A percentile compares a stretch with the other conserved stretches of the same genome.
These are phyloP conservation scores for Halictus ligatus DNA, from an alignment of 2,888 invertebrate genomes.

Conservation along the genomic window DNA sequence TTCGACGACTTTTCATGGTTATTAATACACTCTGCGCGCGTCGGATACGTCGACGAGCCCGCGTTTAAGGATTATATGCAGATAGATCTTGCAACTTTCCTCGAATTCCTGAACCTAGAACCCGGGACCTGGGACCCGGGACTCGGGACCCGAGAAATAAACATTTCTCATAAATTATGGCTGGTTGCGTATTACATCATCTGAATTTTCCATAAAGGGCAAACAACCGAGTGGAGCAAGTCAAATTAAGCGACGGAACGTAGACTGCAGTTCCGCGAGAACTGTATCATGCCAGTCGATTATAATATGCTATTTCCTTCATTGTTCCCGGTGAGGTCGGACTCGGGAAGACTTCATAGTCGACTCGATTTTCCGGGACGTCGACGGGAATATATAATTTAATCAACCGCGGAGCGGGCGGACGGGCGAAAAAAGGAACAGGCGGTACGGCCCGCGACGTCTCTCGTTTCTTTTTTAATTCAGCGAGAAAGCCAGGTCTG, in stretches of 20 bases:
- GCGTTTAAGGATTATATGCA: slow-evolving; percentile 12
- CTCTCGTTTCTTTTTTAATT: slow-evolving; percentile 9
- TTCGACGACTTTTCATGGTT: slow-evolving; percentile 2
- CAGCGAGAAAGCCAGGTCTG: background rate
- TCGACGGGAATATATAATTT: slow-evolving; percentile 8
- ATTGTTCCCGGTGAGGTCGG: background rate
- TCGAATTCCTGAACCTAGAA: background rate
- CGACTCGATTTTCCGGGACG: background rate
- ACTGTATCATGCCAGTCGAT: background rate
- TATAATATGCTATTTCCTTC: slow-evolving; percentile 3
- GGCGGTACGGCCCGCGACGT: background rate
- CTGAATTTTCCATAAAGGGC: background rate
- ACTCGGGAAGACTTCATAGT: background rate
- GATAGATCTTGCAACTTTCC: background rate
- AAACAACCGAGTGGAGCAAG: slow-evolving; percentile 3
- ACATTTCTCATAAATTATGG: background rate
- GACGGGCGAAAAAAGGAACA: background rate
- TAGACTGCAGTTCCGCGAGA: background rate
- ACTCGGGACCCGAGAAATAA: background rate
- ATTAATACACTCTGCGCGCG: background rate
- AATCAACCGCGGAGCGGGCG: slow-evolving; percentile 10
- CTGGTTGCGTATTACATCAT: background rate
- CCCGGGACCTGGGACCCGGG: too few species aligned
- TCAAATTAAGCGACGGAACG: background rate
- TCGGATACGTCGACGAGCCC: background rate